These are phyloP conservation scores for Ceyx cyanopectus DNA, from an alignment of 2,113 vertebrate genomes.

Conservation along the genomic window DNA sequence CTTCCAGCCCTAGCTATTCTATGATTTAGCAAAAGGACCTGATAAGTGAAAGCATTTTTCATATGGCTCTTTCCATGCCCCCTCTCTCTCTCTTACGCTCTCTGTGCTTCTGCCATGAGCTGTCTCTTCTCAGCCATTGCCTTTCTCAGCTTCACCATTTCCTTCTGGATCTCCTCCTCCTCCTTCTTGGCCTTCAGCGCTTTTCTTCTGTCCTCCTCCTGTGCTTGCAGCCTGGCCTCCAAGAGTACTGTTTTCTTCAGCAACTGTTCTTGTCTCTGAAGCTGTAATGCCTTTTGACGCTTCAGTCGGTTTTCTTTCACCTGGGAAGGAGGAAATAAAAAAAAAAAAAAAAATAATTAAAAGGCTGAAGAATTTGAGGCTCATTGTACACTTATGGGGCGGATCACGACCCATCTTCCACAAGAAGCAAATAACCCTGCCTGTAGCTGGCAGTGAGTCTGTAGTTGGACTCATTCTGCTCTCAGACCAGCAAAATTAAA, in stretches of 20 bases:
- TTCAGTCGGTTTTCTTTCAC: conserved; percentile 87
- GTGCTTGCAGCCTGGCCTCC: conserved; percentile 80
- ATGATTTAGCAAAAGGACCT: not conserved
- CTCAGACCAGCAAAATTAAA: not conserved
- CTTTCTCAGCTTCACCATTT: conserved; percentile 87
- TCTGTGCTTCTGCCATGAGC: conserved; percentile 74
- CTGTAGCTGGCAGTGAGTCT: accelerated
- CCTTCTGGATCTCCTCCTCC: conserved; percentile 85
- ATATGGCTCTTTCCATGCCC: not conserved
- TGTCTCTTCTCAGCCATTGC: conserved; percentile 84
- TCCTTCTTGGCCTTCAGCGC: conserved; percentile 80
- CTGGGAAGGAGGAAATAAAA: conserved; percentile 60
- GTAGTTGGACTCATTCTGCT: not conserved
- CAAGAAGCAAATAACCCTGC: not conserved
- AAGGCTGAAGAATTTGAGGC: not conserved
- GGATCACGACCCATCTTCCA: not conserved
- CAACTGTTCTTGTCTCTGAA: conserved; percentile 75
- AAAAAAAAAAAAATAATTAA: no score
- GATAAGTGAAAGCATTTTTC: not conserved
- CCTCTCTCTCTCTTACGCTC: conserved; percentile 74
- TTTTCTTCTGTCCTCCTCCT: conserved; percentile 79
- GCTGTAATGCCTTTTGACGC: conserved; percentile 79
- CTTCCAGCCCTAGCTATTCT: no score
- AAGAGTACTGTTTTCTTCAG: conserved; percentile 73
- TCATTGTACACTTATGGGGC: not conserved